Percentiles rank a stretch among this genome's conserved stretches.
Conservation (phyloP, 2,888 invertebrate species). For the Laspeyria flexula region DNA sequence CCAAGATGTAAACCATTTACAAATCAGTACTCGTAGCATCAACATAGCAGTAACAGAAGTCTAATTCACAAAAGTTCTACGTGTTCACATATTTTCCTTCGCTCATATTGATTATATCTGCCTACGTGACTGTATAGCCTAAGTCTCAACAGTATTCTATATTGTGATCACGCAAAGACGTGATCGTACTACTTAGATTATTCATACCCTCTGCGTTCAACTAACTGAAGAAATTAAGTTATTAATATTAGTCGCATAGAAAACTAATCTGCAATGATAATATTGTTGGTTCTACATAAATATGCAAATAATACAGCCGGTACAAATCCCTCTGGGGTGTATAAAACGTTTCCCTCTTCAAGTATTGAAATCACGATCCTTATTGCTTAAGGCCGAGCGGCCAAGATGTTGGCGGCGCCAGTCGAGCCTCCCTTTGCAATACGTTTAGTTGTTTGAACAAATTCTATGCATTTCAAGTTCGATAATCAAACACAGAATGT, state of each 20-base stretch:
- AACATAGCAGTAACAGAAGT: no score
- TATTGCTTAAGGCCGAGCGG: conserved; percentile 46
- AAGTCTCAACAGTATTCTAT: conserved; percentile 12
- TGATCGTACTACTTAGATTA: conserved; percentile 9
- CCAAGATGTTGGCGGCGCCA: conserved; percentile 34
- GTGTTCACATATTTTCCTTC: no score
- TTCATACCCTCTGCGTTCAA: conserved; percentile 8
- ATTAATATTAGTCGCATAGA: conserved; percentile 37
- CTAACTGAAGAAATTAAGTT: conserved; percentile 27
- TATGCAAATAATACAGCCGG: conserved; percentile 56
- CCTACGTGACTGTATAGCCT: neutral
- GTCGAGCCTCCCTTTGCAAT: conserved; percentile 9
- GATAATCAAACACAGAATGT: conserved; percentile 6
- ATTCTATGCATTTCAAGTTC: conserved; percentile 10
- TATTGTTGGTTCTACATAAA: conserved; percentile 54
- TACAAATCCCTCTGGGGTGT: conserved; percentile 54
- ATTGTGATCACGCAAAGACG: conserved; percentile 19
- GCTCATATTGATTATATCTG: neutral
- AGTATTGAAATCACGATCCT: conserved; percentile 58
- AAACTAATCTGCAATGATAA: conserved; percentile 52
- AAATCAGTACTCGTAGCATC: no score
- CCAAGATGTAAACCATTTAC: no score
- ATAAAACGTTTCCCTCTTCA: conserved; percentile 50
- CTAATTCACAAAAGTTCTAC: no score
- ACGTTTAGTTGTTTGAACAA: conserved; percentile 20